Percentiles rank a stretch among this genome's conserved stretches.
phyloP scores from a whole-genome alignment of 2,888 invertebrate genomes.

The Hypomecis punctinalis region DNA sequence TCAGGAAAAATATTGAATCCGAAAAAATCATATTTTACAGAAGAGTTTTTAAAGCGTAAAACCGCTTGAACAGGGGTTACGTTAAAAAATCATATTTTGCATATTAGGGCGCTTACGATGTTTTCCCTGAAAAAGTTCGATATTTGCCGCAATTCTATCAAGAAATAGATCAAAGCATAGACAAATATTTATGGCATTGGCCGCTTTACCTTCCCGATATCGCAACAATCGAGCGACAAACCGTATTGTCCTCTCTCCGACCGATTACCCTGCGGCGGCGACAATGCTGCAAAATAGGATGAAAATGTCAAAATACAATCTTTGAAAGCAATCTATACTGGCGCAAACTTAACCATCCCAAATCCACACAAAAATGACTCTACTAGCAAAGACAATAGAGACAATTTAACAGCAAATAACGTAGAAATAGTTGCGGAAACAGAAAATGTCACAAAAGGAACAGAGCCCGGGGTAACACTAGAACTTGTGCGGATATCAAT shows the following conservation, averaged over 20 bases:
- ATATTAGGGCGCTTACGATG: too few species aligned
- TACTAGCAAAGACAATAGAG: not conserved
- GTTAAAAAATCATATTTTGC: too few species aligned
- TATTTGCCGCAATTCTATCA: conserved; percentile 2
- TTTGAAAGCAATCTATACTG: conserved; percentile 66
- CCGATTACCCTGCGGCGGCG: conserved; percentile 74
- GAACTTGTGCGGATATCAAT: conserved; percentile 73
- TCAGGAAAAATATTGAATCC: too few species aligned
- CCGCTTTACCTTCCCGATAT: conserved; percentile 17
- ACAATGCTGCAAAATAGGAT: conserved; percentile 78
- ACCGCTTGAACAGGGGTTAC: too few species aligned
- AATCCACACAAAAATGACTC: conserved; percentile 37
- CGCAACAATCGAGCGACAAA: conserved; percentile 38
- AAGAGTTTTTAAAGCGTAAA: too few species aligned
- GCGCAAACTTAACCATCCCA: conserved; percentile 19
- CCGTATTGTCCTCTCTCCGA: conserved; percentile 60
- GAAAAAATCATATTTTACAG: too few species aligned
- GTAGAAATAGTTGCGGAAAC: conserved; percentile 15
- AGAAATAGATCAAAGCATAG: not conserved
- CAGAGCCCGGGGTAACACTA: conserved; percentile 70
- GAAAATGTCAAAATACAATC: conserved; percentile 84
- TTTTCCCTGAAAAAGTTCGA: too few species aligned
- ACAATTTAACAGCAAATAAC: not conserved
- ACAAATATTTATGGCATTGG: conserved; percentile 21
- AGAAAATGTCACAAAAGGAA: conserved; percentile 53